Percentiles rank a stretch among this genome's conserved stretches.
These are phyloP conservation scores for Cliona cf. orientalis DNA, from an alignment of 37 sponge, comb jelly and placozoan genomes.

Conservation along the genomic window DNA sequence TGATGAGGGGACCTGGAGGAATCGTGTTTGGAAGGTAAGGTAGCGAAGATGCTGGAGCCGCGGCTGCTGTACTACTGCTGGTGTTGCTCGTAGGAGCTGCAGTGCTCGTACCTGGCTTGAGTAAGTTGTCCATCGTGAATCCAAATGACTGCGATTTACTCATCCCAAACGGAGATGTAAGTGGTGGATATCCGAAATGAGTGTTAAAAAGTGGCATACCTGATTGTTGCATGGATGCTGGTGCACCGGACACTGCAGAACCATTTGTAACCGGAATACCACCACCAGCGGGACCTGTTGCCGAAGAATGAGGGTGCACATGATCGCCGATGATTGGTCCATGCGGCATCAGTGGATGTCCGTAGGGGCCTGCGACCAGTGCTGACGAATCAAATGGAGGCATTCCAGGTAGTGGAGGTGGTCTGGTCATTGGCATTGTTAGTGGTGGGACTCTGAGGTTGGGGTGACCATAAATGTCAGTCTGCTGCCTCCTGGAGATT, in stretches of 20 bases:
- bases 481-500: slow-evolving; percentile 63
- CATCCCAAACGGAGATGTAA: slow-evolving; percentile 60
- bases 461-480: slow-evolving; percentile 60
- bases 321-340: not conserved
- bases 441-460: slow-evolving; percentile 52
- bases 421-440: slow-evolving; percentile 51
- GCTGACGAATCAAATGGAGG: slow-evolving; percentile 26
- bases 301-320: slow-evolving; percentile 18
- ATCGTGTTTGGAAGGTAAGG: slow-evolving; percentile 29
- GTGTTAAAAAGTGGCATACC: slow-evolving; percentile 37
- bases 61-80: not conserved
- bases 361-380: slow-evolving; percentile 6
- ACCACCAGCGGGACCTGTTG: slow-evolving; percentile 20
- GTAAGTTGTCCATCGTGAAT: slow-evolving; percentile 57
- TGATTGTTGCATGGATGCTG: slow-evolving; percentile 10
- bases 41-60: slow-evolving; percentile 15
- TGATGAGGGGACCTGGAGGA: slow-evolving; percentile 36
- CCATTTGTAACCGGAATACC: not conserved
- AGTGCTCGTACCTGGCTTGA: slow-evolving; percentile 27
- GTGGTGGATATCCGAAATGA: slow-evolving; percentile 50
- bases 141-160: slow-evolving; percentile 64
- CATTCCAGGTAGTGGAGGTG: slow-evolving; percentile 54
- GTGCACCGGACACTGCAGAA: not conserved
- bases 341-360: slow-evolving; percentile 31
- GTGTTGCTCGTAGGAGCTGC: slow-evolving; percentile 5